A percentile compares a stretch with the other conserved stretches of the same genome.
Conservation (phyloP, 2,113 vertebrate species). For the Pedionomus torquatus region DNA sequence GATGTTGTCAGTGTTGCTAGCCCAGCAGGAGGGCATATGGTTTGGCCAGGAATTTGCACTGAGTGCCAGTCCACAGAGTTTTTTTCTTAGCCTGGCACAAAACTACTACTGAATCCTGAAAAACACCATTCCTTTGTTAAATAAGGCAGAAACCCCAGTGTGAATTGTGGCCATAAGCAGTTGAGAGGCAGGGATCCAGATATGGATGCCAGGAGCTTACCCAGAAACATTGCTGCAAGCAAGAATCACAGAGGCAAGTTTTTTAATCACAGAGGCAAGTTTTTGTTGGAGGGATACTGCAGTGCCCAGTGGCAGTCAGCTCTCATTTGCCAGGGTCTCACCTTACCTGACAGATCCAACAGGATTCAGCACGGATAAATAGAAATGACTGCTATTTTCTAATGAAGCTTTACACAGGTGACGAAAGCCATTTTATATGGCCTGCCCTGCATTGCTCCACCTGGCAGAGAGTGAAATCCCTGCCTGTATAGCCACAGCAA, state of each 20-base stretch:
- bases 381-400: neutral
- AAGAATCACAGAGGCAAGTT: too few species aligned
- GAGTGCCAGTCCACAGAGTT: neutral
- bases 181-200: neutral
- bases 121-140: neutral
- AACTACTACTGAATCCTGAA: neutral
- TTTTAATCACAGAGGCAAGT: rapidly evolving
- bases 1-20: neutral
- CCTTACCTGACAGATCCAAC: neutral
- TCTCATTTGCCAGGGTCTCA: too few species aligned
- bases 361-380: neutral
- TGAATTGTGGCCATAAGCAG: neutral
- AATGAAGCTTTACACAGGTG: neutral
- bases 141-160: neutral
- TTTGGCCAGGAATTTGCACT: neutral
- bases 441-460: neutral
- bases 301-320: neutral
- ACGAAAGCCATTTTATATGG: neutral
- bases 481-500: neutral
- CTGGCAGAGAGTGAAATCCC: neutral
- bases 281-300: neutral
- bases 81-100: neutral
- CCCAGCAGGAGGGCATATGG: neutral
- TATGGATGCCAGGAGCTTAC: neutral
- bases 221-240: neutral